A percentile compares a stretch with the other conserved stretches of the same genome.
phyloP scores from a whole-genome alignment of 64 coral and sea anemone genomes.

The Montipora efflorescens region DNA sequence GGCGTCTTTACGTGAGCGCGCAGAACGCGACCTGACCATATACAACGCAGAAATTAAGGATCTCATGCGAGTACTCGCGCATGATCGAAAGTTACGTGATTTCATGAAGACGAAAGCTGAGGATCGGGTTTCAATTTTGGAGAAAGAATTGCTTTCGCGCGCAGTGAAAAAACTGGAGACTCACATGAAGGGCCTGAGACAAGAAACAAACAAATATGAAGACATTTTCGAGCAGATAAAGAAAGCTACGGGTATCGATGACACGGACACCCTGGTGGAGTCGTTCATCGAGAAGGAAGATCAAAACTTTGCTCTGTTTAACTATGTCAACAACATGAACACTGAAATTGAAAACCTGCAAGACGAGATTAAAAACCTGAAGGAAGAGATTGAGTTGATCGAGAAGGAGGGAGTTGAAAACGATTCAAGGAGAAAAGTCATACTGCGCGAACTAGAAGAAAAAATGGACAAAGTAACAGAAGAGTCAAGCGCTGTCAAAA shows the following conservation, averaged over 20 bases:
- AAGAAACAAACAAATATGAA: constrained; percentile 88
- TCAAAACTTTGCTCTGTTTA: constrained; percentile 95
- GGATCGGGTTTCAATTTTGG: constrained; percentile 76
- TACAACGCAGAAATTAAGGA: constrained; percentile 95
- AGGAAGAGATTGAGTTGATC: constrained; percentile 74
- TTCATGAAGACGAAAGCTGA: constrained; percentile 94
- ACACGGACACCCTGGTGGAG: constrained; percentile 77
- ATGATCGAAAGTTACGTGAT: constrained; percentile 87
- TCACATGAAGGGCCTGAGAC: constrained; percentile 69
- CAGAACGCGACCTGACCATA: constrained; percentile 81
- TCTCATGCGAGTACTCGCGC: constrained; percentile 79
- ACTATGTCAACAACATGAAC: constrained; percentile 90
- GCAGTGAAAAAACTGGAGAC: constrained; percentile 63
- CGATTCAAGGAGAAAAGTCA: constrained; percentile 82
- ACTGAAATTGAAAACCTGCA: constrained; percentile 90
- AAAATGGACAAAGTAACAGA: constrained; percentile 46
- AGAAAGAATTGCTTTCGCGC: constrained; percentile 65
- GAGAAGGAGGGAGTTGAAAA: constrained; percentile 75
- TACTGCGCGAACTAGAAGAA: constrained; percentile 78
- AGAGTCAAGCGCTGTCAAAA: constrained; percentile 47
- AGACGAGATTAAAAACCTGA: constrained; percentile 80
- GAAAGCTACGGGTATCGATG: constrained; percentile 87
- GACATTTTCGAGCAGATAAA: constrained; percentile 96
- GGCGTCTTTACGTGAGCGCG: constrained; percentile 83
- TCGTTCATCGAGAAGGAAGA: constrained; percentile 96